Evolutionary conservation across 2,888 invertebrate genomes (phyloP), one percentile per base, ranked within the genome.

Genomic region (Glaucopsyche alexis): DNA sequence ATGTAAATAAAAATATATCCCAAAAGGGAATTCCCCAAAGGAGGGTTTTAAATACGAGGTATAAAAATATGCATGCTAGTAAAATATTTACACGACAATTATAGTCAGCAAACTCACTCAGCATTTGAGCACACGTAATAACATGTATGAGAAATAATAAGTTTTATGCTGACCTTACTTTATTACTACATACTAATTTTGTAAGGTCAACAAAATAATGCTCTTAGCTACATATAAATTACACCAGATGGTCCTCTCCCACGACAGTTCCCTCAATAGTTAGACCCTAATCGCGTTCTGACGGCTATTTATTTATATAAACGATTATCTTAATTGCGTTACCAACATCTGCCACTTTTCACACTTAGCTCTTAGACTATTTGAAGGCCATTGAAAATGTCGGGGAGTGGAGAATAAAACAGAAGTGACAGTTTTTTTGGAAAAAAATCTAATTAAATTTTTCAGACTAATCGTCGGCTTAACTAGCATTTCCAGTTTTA

Each of bases 301-400:
- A 86, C 86, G 84, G 85, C 88, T 87, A 91, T 88, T 90, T 91
- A 92, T 93, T 91, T 91, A 89, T 91, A 85, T 84, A 86, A 88
- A 87, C 90, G 88, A 90, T 92, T 88, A 91, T 89, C 88, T 85
- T 86, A 91, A 92, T 91, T 90, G 90, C 87, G 87, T 90, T 90
- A 87, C 87, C 83, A 87, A 81, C 92, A 92, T 89, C 91, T 92
- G 92, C 82, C 85, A 82, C 81, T 85, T 86, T 90, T 90, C 91
- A 81, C 91, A 90, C 84, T 81, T 79, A 74, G 77, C 81, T 82
- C 83, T 80, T 82, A 79, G 82, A 78, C 82, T 85, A 83, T 77
- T 77, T 75, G 77, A 83, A 84, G 84, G 84, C 82, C 78, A 74
- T 55, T 40, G 72, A 29, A 66, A 45, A 72, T 69, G 72, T 0